Evolutionary conservation across 1,140 invertebrate genomes (phyloP).

Genomic region (Mylabris phalerata): DNA sequence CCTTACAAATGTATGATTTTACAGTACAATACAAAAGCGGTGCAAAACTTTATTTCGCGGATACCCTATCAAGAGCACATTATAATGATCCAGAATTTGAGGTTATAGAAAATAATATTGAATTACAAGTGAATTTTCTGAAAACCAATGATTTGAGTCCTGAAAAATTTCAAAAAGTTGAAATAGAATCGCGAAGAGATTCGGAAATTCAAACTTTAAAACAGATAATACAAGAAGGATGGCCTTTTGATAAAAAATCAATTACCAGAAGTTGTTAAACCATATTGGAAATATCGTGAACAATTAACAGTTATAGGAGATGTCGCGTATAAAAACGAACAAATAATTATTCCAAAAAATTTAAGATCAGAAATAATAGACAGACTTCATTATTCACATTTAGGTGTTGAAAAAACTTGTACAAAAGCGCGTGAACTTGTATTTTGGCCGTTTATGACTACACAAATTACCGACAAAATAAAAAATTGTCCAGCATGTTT

Average conservation of each 20-base stretch:
- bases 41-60: conserved; percentile 34
- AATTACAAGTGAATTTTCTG: conserved; percentile 4
- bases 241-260: conserved; percentile 38
- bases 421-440: conserved; percentile 22
- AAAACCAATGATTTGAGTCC: conserved; percentile 12
- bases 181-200: too few relatives aligned
- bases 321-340: conserved; percentile 32
- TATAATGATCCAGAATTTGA: conserved; percentile 2
- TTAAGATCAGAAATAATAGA: conserved; percentile 33
- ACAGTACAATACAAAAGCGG: conserved; percentile 26
- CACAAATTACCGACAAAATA: too few relatives aligned
- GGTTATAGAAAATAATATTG: conserved; percentile 4
- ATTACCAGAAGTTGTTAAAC: conserved; percentile 14
- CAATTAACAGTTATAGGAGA: conserved; percentile 29
- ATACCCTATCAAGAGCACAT: conserved; percentile 37
- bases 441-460: conserved; percentile 25
- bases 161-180: conserved; percentile 20
- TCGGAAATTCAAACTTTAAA: too few relatives aligned
- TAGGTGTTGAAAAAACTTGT: conserved; percentile 42
- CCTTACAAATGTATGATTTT: conserved; percentile 29
- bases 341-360: conserved; percentile 35
- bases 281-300: conserved; percentile 16
- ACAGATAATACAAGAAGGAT: conserved; percentile 34
- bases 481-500: too few relatives aligned
- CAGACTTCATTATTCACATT: conserved; percentile 42